A percentile compares a stretch with the other conserved stretches of the same genome.
phyloP scores from a whole-genome alignment of 2,888 invertebrate species.

The Drosophila prolongata region DNA sequence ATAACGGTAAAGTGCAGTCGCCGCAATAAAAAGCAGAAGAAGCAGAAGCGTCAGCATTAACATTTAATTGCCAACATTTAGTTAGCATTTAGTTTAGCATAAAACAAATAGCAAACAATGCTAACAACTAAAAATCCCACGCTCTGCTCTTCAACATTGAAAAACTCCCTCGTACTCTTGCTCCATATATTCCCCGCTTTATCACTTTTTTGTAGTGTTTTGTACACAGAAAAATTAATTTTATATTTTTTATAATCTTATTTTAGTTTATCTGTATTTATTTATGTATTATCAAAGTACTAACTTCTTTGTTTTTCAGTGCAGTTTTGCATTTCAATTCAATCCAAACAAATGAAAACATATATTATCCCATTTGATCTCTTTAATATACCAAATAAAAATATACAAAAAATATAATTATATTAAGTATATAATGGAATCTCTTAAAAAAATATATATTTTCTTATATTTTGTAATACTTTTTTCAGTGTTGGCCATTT shows the following conservation, averaged over 20 bases:
- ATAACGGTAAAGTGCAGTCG: constrained; percentile 47
- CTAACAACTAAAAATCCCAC: constrained; percentile 31
- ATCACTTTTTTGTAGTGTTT: not conserved
- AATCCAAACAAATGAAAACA: no score
- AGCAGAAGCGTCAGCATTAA: constrained; percentile 62
- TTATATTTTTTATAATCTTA: not conserved
- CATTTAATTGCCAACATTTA: constrained; percentile 76
- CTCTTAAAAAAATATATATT: not conserved
- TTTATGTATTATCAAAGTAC: no score
- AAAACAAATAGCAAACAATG: constrained; percentile 68
- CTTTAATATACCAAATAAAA: no score
- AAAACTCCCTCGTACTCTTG: constrained; percentile 2
- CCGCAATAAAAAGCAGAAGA: constrained; percentile 8
- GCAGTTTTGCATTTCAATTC: no score
- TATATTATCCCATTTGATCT: no score
- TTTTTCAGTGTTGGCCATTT: not conserved
- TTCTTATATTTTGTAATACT: not conserved
- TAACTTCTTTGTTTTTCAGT: no score
- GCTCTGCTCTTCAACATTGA: constrained; percentile 37
- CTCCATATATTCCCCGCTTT: not conserved
- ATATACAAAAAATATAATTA: no score
- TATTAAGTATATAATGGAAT: no score
- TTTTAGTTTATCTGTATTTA: not conserved
- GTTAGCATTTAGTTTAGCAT: constrained; percentile 76
- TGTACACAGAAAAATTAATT: constrained; percentile 1